Conservation (phyloP, 2,888 invertebrate genomes). For the Frankliniella fusca region DNA sequence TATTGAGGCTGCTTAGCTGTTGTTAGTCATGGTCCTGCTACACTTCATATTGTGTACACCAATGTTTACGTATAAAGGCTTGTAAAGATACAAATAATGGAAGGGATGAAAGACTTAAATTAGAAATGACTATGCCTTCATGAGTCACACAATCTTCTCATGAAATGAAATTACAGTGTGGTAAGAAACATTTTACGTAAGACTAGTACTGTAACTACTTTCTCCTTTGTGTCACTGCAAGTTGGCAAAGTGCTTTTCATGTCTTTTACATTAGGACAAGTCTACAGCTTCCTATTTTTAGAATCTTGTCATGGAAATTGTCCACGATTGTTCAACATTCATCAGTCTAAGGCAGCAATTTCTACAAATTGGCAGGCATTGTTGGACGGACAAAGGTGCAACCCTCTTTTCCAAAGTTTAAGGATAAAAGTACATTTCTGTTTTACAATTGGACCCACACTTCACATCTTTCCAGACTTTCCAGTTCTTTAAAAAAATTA, state of each 20-base stretch:
- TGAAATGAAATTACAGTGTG: not conserved
- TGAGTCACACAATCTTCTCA: not conserved
- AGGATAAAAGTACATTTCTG: not conserved
- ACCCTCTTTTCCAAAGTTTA: not conserved
- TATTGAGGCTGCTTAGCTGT: not conserved
- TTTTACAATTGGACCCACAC: slow-evolving; percentile 15
- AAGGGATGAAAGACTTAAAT: not conserved
- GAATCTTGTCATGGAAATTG: slow-evolving; percentile 7
- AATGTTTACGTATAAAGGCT: slow-evolving; percentile 1
- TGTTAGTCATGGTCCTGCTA: not conserved
- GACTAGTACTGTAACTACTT: slow-evolving; percentile 6
- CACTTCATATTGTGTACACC: not conserved
- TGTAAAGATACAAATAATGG: not conserved
- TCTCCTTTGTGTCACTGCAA: slow-evolving; percentile 26
- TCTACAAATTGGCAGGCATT: not conserved
- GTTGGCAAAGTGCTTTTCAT: slow-evolving; percentile 8
- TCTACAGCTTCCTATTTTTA: not conserved
- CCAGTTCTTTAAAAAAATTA: slow-evolving; percentile 21
- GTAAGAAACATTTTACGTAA: slow-evolving; percentile 4
- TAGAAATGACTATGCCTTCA: slow-evolving; percentile 10
- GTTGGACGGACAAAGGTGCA: slow-evolving; percentile 16
- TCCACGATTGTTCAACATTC: slow-evolving; percentile 10
- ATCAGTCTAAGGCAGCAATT: slow-evolving; percentile 13
- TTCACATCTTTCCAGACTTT: slow-evolving; percentile 10
- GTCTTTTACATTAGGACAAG: slow-evolving; percentile 8